Conservation (phyloP, 2,888 invertebrate genomes). For the Fragum whitleyi region DNA sequence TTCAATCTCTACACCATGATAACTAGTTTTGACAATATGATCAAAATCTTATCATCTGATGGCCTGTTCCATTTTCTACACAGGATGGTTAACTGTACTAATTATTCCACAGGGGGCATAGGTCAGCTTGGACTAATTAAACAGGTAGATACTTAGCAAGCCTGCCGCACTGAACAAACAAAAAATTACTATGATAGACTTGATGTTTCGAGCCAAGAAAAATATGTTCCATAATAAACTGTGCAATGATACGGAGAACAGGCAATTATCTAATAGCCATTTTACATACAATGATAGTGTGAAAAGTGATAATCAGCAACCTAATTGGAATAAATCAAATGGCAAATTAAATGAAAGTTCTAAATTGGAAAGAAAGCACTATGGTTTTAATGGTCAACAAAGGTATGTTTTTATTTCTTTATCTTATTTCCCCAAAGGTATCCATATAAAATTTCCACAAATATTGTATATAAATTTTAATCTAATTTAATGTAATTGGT, state of each 20-base stretch:
- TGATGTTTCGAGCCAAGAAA: constrained; percentile 20
- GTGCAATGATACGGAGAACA: neutral
- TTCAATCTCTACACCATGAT: no score
- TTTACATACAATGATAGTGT: neutral
- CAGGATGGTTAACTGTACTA: neutral
- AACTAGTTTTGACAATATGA: no score
- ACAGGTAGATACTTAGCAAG: constrained; percentile 10
- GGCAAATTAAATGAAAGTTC: neutral
- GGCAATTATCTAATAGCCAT: neutral
- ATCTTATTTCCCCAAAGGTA: neutral
- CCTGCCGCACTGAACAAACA: neutral
- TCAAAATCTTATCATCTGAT: no score
- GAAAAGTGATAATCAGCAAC: constrained; percentile 6
- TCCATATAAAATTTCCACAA: no score
- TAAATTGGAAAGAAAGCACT: constrained; percentile 1
- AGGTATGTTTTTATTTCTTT: neutral
- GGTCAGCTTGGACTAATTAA: neutral
- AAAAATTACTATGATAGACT: constrained; percentile 12
- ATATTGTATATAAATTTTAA: no score
- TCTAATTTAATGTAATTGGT: no score
- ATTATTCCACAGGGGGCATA: neutral
- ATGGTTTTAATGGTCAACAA: neutral
- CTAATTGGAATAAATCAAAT: neutral
- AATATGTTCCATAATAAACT: constrained; percentile 15
- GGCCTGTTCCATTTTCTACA: neutral